Evolutionary conservation across 2,113 vertebrate genomes (phyloP), one percentile per base, ranked within the genome.

Genomic region (Ceratotherium simum): DNA sequence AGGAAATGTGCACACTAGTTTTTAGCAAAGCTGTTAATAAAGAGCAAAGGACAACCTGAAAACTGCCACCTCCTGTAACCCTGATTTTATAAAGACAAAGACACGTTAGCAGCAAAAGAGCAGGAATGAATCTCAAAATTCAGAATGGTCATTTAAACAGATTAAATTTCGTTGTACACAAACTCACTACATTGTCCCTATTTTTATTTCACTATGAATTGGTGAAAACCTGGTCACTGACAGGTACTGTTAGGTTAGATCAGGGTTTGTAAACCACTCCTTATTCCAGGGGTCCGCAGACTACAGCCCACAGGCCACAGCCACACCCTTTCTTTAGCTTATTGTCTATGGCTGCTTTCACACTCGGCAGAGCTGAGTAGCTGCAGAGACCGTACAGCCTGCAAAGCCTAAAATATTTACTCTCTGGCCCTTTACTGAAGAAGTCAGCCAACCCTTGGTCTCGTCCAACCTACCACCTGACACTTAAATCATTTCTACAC

Each of bases 21-120:
- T 51, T 92, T 25, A 76, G 64, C 25, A 20, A 75, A 79, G 56
- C 56, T 54, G 64, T 46, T 14, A 58, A 25, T 18, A 69, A 75
- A 27, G 6, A 48, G 62, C 70, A 95, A 91, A 91, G n/a, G 25
- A 11, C 60, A 76, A 76, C 62, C n/a, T 67, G 18, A n/a, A 51
- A 69, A n/a, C 42, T 42, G 62, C 29, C 33, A 56, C 25, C 72
- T 73, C 31, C 48, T 2, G 2, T 23, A 21, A 90, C 11, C 4
- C 42, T 67, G 76, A 69, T 27, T 86, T 89, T 76, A 76, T 54
- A 86, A 75, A 90, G 76, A 58, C 58, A 92, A 88, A 64, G 48
- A 48, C 46, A 56, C 4, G 0, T 54, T 2, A 36, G 72, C 9
- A 39, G 87, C 75, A 39, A 65, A 83, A 78, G 29, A 54, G 11